phyloP scores from a whole-genome alignment of 2,888 invertebrate genomes.

The Conomelus anceps region DNA sequence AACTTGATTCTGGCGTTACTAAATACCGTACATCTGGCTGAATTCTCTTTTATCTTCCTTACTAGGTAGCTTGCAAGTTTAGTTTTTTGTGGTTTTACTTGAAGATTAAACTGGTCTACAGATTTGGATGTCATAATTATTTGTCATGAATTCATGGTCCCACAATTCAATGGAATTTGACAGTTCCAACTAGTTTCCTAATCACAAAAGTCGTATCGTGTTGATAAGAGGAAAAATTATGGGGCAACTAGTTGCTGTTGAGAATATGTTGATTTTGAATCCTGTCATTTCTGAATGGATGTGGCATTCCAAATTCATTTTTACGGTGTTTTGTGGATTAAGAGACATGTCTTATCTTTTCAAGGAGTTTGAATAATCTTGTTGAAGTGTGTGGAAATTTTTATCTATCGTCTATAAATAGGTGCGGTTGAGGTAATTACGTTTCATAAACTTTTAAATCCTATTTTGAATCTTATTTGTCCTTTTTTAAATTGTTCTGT shows the following conservation, averaged over 20 bases:
- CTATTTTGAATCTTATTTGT: background rate
- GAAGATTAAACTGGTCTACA: background rate
- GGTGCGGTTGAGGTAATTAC: background rate
- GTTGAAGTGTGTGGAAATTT: background rate
- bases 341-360: background rate
- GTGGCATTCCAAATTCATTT: background rate
- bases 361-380: background rate
- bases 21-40: background rate
- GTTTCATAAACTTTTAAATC: background rate
- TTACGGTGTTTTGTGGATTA: background rate
- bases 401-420: background rate
- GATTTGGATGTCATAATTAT: background rate
- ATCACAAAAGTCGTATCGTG: background rate
- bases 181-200: background rate
- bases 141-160: background rate
- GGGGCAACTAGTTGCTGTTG: background rate
- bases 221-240: background rate
- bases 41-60: background rate
- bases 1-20: background rate
- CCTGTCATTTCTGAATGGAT: background rate
- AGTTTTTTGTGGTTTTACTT: background rate
- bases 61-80: too few species aligned
- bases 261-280: background rate
- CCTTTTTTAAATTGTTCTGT: too few species aligned
- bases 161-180: background rate